A percentile compares a stretch with the other conserved stretches of the same genome.
phyloP scores from a whole-genome alignment of 2,797 vertebrate species.

The Lycodopsis pacificus region DNA sequence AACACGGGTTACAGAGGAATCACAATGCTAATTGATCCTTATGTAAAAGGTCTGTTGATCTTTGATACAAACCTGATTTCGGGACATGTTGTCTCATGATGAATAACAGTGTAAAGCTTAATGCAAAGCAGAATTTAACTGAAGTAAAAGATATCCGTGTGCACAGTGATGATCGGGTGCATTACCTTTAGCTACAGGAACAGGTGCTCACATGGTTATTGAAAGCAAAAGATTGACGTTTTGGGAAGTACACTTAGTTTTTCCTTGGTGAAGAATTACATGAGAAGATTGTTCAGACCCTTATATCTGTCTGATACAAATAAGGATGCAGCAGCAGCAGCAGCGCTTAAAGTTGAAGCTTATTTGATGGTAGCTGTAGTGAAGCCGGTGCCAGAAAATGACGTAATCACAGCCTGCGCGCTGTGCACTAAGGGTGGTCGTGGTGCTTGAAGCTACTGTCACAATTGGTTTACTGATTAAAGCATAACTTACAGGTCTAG shows the following conservation, averaged over 20 bases:
- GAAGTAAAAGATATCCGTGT: background rate
- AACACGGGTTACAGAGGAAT: background rate
- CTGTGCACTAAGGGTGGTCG: too few species aligned
- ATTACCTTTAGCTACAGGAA: background rate
- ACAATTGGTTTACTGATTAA: too few species aligned
- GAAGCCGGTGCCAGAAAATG: too few species aligned
- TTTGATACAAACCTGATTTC: background rate
- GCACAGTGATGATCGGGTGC: background rate
- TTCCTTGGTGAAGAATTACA: too few species aligned
- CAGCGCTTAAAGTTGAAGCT: background rate
- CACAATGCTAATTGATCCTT: background rate
- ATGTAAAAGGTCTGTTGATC: slow-evolving; percentile 1
- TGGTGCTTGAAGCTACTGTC: too few species aligned
- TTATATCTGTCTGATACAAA: background rate
- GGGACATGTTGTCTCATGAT: slow-evolving; percentile 17
- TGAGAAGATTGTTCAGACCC: too few species aligned
- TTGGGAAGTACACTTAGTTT: background rate
- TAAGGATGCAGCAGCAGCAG: background rate
- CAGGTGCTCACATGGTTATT: background rate
- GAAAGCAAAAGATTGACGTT: background rate
- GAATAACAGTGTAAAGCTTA: background rate
- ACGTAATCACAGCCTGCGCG: too few species aligned
- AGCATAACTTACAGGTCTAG: too few species aligned
- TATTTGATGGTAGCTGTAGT: too few species aligned
- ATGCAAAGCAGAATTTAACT: background rate